A percentile compares a stretch with the other conserved stretches of the same genome.
These are phyloP conservation scores for Apamea crenata DNA, from an alignment of 2,888 invertebrate species.

Conservation along the genomic window DNA sequence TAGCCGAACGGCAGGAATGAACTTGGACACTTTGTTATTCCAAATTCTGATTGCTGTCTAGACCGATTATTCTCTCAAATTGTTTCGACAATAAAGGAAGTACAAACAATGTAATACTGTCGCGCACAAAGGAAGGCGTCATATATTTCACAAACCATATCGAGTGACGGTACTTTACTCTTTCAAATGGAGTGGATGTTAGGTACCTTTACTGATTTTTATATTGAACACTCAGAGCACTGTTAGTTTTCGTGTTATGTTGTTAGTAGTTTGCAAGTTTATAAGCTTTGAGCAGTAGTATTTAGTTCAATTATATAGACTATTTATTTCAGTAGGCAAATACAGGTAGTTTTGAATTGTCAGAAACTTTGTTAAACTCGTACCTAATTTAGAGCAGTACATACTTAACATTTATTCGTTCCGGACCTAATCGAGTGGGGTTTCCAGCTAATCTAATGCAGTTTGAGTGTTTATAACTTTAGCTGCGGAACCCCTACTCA, in stretches of 20 bases:
- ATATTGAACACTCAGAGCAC: conserved; percentile 1
- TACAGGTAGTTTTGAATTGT: neutral
- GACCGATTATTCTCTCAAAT: conserved; percentile 17
- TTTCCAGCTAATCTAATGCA: conserved; percentile 3
- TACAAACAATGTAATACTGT: conserved; percentile 8
- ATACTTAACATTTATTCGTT: neutral
- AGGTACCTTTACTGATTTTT: conserved; percentile 5
- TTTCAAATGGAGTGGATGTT: conserved; percentile 17
- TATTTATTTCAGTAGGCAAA: neutral
- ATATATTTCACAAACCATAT: conserved; percentile 22
- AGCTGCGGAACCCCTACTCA: conserved; percentile 29
- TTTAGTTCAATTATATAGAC: neutral
- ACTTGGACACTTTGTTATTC: conserved; percentile 4
- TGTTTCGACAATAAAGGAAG: conserved; percentile 14
- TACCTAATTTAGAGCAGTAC: neutral
- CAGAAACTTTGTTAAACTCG: neutral
- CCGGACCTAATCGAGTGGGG: too few relatives aligned
- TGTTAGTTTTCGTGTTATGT: neutral
- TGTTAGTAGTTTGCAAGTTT: neutral
- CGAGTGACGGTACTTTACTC: neutral
- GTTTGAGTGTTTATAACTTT: neutral
- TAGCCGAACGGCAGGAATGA: neutral
- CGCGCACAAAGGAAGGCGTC: neutral
- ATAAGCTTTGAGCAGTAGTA: neutral
- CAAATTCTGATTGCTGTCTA: conserved; percentile 27